Evolutionary conservation across 2,797 vertebrate species (phyloP), one percentile per base, ranked within the genome.

Genomic region (Cryptoprocta ferox): DNA sequence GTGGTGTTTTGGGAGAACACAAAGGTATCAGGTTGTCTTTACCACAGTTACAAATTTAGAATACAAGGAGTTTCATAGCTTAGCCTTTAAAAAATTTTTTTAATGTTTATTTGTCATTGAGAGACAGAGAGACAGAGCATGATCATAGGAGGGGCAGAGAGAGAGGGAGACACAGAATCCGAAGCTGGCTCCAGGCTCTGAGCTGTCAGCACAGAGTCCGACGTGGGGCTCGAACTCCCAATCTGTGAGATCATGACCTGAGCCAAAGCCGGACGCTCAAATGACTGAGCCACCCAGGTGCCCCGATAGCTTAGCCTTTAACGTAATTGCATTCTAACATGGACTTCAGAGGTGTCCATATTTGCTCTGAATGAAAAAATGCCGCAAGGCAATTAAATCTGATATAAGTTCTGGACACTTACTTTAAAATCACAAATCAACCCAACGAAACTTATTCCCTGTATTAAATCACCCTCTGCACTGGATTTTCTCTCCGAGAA

Each of bases 311-410:
- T 85, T 94, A 84, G n/a, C n/a, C n/a, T 63, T 95, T 61, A 84
- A 39, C 61, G n/a, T 61, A 87, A 59, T 85, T 84, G 18, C 61
- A 37, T 81, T 81, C 26, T 61, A 53, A 53, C 28, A 50, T 71
- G 9, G 11, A 96, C 65, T 95, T 83, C 19, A 83, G 42, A 84
- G 85, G 30, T 45, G 5, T 48, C 26, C 35, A 2, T 83, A n/a
- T 83, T 82, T 91, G 92, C 26, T 63, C 26, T 86, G 76, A 15
- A 68, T 94, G 76, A 83, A 76, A 71, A 95, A 80, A 94, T 95
- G n/a, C 12, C 48, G 76, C 8, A 84, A 45, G 19, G n/a, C 86
- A 73, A 95, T 86, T 80, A 63, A 87, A 73, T 83, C 65, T 37
- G 48, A 90, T 75, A 87, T 48, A 83, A 92, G 39, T 92, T 89